phyloP scores from a whole-genome alignment of 2,113 vertebrate genomes.

The Brienomyrus brachyistius region DNA sequence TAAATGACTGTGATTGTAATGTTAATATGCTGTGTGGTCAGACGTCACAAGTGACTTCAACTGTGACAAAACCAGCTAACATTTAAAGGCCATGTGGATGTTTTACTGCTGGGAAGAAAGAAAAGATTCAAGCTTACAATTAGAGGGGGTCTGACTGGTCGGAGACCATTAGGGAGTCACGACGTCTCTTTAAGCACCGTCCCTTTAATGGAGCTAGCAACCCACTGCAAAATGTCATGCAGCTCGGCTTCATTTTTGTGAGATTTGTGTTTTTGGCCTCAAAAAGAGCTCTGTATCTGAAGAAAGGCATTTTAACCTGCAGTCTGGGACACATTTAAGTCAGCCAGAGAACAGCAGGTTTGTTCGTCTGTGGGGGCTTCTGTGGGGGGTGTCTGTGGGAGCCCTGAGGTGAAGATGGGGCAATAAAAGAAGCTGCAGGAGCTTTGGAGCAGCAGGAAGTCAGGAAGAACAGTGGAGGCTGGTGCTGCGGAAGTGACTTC shows the following conservation, averaged over 20 bases:
- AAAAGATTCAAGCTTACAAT: slow-evolving; percentile 21
- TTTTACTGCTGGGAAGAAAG: slow-evolving; percentile 10
- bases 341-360: not conserved
- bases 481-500: not conserved
- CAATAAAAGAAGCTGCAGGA: not conserved
- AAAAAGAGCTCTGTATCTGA: not conserved
- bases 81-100: slow-evolving; percentile 17
- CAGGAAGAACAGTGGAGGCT: not conserved
- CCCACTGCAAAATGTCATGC: not conserved
- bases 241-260: not conserved
- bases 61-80: slow-evolving; percentile 16
- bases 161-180: not conserved
- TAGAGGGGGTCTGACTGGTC: slow-evolving; percentile 3
- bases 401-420: not conserved
- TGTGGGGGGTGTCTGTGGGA: not conserved
- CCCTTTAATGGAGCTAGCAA: not conserved
- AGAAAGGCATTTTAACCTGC: not conserved
- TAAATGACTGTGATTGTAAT: slow-evolving; percentile 18
- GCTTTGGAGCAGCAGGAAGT: not conserved
- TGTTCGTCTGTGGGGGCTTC: not conserved
- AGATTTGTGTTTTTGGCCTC: not conserved
- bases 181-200: not conserved
- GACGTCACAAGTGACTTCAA: not conserved
- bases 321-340: not conserved
- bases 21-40: slow-evolving; percentile 2